Evolutionary conservation across 2,888 invertebrate genomes (phyloP).

Genomic region (Eudemis profundana): DNA sequence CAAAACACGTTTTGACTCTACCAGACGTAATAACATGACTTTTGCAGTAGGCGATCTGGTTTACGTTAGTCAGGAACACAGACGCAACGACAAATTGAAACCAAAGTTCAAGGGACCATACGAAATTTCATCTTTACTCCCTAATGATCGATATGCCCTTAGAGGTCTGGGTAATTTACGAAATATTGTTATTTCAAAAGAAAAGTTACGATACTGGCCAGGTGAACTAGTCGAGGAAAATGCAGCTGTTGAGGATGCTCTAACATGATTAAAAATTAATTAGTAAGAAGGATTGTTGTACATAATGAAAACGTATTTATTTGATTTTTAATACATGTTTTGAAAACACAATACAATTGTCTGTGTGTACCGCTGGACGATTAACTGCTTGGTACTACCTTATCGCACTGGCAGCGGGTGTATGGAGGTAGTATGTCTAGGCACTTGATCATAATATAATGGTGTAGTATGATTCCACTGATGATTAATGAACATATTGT

Average conservation of each 20-base stretch:
- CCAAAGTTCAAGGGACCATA: slow-evolving; percentile 37
- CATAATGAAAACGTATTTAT: not conserved
- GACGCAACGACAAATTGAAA: slow-evolving; percentile 29
- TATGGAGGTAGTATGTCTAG: not conserved
- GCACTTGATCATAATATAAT: not conserved
- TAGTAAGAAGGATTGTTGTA: not conserved
- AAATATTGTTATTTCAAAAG: slow-evolving; percentile 31
- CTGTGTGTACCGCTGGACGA: not conserved
- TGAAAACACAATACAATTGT: not conserved
- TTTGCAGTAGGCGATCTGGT: not conserved
- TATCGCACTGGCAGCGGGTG: slow-evolving; percentile 8
- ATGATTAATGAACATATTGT: not conserved
- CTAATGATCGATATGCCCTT: slow-evolving; percentile 29
- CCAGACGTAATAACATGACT: slow-evolving; percentile 8
- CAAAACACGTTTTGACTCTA: slow-evolving; percentile 18
- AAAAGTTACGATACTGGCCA: slow-evolving; percentile 32
- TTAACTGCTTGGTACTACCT: not conserved
- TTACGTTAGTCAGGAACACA: too few relatives aligned
- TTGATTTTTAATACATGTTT: not conserved
- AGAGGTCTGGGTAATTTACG: slow-evolving; percentile 23
- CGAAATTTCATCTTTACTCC: slow-evolving; percentile 9
- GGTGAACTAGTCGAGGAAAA: slow-evolving; percentile 27
- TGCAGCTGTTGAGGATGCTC: not conserved
- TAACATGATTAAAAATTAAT: not conserved
- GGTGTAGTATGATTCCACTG: not conserved